These are phyloP conservation scores for Drosophila pallidifrons DNA, from an alignment of 1,140 invertebrate species.

Conservation along the genomic window DNA sequence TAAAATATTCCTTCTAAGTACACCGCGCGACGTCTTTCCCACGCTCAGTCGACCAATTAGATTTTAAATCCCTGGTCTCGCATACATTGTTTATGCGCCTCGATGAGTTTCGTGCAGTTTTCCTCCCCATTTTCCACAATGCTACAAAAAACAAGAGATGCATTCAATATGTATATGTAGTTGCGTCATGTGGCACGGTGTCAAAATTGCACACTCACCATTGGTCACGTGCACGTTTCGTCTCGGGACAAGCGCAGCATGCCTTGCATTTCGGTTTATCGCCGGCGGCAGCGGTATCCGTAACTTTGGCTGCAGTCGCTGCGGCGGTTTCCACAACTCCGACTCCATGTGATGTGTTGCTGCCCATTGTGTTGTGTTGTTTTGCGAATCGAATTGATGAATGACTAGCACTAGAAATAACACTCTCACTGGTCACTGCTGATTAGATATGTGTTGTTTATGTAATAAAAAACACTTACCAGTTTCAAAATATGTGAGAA, in stretches of 20 bases:
- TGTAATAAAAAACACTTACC: slow-evolving; percentile 70
- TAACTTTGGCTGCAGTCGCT: slow-evolving; percentile 67
- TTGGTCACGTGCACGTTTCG: slow-evolving; percentile 94
- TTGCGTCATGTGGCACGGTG: slow-evolving; percentile 54
- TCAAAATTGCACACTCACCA: slow-evolving; percentile 88
- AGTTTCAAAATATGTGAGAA: slow-evolving; percentile 33
- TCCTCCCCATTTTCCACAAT: slow-evolving; percentile 97
- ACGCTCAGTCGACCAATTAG: slow-evolving; percentile 36
- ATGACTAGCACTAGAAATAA: neutral
- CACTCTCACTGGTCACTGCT: neutral
- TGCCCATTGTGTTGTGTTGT: slow-evolving; percentile 52
- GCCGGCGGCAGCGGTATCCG: slow-evolving; percentile 70
- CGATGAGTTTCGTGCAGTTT: slow-evolving; percentile 95
- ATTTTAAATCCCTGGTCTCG: slow-evolving; percentile 96
- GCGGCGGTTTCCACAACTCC: slow-evolving; percentile 70
- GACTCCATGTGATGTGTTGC: slow-evolving; percentile 74
- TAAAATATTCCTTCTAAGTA: slow-evolving; percentile 13
- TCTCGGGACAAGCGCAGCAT: slow-evolving; percentile 99
- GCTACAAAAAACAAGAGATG: slow-evolving; percentile 87
- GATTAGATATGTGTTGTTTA: slow-evolving; percentile 53
- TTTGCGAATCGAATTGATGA: neutral
- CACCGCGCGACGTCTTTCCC: neutral
- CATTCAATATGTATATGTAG: neutral
- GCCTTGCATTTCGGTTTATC: slow-evolving; percentile 93
- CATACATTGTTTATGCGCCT: slow-evolving; percentile 99